Base-by-base conservation (phyloP, 37 sponge, comb jelly and placozoan species). In the Chondrosia reniformis region DNA sequence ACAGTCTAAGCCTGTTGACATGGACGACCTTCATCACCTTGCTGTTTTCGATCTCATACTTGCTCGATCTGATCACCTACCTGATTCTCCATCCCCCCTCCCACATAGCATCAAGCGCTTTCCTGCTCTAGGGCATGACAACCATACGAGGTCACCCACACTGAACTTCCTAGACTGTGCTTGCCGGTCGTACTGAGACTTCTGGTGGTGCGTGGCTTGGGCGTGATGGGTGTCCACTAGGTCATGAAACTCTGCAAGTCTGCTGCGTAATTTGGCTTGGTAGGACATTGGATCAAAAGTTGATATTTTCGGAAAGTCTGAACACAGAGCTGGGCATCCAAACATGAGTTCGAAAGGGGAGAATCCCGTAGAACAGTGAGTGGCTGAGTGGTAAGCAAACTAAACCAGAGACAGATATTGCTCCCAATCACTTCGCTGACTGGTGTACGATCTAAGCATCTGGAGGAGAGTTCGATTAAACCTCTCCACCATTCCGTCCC, bases 261-360 rank as follows among this genome's bases (percentile, higher is more conserved):
- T 66, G 21, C 67, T 34, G 33, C 34, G 36, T 34, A 66, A 21
- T 66, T 66, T 27, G 30, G 67, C 33, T 66, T 34, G 4, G 33
- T 56, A 56, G 58, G 58, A 56, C 58, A 56, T 56, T 56, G 58
- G 58, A 28, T 56, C 58, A 56, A 56, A 56, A 56, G 58, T 27
- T 5, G 34, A 36, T 4, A 4, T 66, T 36, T 31, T 21, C 58
- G 7, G 58, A n/a, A 66, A 36, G 33, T 31, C 36, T 36, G 67
- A 34, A 31, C 37, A 36, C 36, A 36, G 34, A 7, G 67, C 37
- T 17, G 9, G 62, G 69, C 80, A 21, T 28, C 91, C 86, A 77
- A 72, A 90, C 83, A 82, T 85, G 39, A 90, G 55, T 31, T n/a
- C 54, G 36, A 79, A 90, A 38, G 91, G 85, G 27, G 86, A 79